These are phyloP conservation scores for Meriones psammophilus DNA, from an alignment of 2,797 vertebrate species.

Conservation along the genomic window DNA sequence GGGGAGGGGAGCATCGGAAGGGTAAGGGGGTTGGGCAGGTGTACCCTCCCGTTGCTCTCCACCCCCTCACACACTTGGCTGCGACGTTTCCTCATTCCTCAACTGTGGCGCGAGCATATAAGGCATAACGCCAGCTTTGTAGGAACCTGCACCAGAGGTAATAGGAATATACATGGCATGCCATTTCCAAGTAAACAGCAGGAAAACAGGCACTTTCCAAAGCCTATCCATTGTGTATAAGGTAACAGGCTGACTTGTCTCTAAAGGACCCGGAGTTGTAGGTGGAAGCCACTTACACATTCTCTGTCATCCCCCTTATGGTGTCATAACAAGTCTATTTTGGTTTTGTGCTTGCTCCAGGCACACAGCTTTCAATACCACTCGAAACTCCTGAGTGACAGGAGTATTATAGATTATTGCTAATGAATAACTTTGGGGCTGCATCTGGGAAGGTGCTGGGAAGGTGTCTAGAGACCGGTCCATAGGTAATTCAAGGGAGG, in stretches of 20 bases:
- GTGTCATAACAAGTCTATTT: constrained; percentile 15
- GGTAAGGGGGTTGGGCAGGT: too few species aligned
- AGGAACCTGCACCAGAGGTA: background rate
- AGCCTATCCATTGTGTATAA: background rate
- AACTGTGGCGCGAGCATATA: background rate
- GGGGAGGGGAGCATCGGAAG: too few species aligned
- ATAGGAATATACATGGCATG: background rate
- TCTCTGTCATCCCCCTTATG: background rate
- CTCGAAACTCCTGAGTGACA: background rate
- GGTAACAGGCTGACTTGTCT: background rate
- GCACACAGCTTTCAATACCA: constrained; percentile 41
- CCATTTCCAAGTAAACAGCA: constrained; percentile 12
- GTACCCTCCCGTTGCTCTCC: accelerated
- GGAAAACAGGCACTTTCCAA: background rate
- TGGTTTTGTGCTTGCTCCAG: constrained; percentile 12
- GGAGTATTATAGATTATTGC: constrained; percentile 11
- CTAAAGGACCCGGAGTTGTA: too few species aligned
- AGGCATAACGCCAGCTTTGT: background rate
- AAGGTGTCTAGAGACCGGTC: background rate
- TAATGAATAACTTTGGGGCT: background rate
- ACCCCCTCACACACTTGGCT: background rate
- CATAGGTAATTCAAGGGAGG: background rate
- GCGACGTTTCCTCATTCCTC: background rate
- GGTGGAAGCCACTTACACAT: background rate
- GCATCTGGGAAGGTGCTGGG: background rate